Evolutionary conservation across 1,140 invertebrate genomes (phyloP).

Genomic region (Drosophila rhopaloa): DNA sequence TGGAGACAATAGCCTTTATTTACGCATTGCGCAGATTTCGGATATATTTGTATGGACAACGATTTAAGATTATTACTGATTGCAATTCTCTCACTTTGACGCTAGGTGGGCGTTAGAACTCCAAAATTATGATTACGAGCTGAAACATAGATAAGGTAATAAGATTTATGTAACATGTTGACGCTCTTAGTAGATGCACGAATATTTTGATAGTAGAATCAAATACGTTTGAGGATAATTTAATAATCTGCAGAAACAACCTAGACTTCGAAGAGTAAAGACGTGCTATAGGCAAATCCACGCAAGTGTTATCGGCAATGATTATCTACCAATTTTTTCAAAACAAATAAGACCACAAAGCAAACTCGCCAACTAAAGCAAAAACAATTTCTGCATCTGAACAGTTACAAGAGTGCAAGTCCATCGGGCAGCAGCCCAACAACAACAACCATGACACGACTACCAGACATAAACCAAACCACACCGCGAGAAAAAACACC

Average conservation of each 20-base stretch:
- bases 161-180: slow-evolving; percentile 70
- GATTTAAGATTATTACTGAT: background rate
- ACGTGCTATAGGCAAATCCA: no score
- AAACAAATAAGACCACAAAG: background rate
- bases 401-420: background rate
- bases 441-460: background rate
- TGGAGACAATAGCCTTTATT: no score
- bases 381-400: background rate
- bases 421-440: background rate
- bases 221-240: slow-evolving; percentile 5
- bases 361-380: background rate
- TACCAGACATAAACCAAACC: background rate
- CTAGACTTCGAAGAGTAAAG: no score
- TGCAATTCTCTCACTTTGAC: background rate
- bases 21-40: background rate
- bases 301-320: no score
- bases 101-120: slow-evolving; percentile 46
- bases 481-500: background rate
- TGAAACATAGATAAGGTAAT: slow-evolving; percentile 23
- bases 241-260: background rate
- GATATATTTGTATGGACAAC: background rate
- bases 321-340: background rate
- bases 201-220: no score
- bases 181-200: slow-evolving; percentile 30
- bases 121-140: slow-evolving; percentile 17